These are phyloP conservation scores for Apogon hyalosoma DNA, from an alignment of 2,797 vertebrate genomes.

Conservation along the genomic window DNA sequence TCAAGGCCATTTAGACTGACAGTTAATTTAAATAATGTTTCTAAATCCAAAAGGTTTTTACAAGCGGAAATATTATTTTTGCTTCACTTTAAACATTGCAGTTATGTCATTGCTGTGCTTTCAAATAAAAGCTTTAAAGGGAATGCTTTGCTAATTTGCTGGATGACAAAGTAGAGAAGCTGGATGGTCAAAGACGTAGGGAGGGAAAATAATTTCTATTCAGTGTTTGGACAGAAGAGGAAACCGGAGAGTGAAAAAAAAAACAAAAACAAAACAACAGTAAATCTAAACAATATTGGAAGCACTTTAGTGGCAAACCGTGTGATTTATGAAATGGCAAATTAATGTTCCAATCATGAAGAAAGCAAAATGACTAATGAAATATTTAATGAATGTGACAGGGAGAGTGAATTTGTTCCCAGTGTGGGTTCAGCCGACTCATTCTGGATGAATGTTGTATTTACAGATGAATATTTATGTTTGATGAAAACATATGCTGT, in stretches of 20 bases:
- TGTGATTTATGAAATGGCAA: slow-evolving; percentile 2
- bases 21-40: slow-evolving; percentile 11
- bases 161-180: slow-evolving; percentile 2
- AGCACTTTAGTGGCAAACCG: background rate
- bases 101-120: background rate
- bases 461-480: slow-evolving; percentile 9
- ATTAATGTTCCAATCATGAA: slow-evolving; percentile 10
- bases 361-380: background rate
- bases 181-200: background rate
- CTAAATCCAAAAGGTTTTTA: background rate
- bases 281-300: background rate
- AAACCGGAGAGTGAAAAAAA: background rate
- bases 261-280: background rate
- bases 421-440: background rate
- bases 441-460: background rate
- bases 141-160: slow-evolving; percentile 7
- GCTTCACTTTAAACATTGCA: slow-evolving; percentile 9
- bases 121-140: slow-evolving; percentile 2
- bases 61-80: slow-evolving; percentile 2
- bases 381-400: slow-evolving; percentile 10
- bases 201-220: slow-evolving; percentile 9
- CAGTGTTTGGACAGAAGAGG: slow-evolving; percentile 7
- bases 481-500: background rate
- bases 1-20: slow-evolving; percentile 1
- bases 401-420: background rate